These are phyloP conservation scores for Nothobranchius kuhntae DNA, from an alignment of 2,113 vertebrate species.

Conservation along the genomic window DNA sequence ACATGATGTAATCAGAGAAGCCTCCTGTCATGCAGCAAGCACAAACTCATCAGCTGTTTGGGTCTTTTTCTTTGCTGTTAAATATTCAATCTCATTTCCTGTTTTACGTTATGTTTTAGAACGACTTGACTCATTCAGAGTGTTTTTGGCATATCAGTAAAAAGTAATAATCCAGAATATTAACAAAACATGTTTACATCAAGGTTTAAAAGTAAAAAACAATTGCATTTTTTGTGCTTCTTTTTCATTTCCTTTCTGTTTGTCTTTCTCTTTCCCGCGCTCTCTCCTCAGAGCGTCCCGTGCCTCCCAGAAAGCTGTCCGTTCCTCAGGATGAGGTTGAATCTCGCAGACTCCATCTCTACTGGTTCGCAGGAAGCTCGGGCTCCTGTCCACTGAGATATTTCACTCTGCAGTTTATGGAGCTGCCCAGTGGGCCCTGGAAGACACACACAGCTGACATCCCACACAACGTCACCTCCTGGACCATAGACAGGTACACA, in stretches of 20 bases:
- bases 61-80: too few relatives aligned
- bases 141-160: background rate
- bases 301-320: constrained; percentile 84
- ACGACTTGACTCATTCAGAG: background rate
- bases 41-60: too few relatives aligned
- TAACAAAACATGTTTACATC: background rate
- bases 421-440: constrained; percentile 86
- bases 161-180: background rate
- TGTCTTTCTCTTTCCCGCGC: background rate
- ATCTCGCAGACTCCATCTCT: constrained; percentile 81
- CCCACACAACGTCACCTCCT: constrained; percentile 86
- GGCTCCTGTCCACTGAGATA: constrained; percentile 91
- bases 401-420: constrained; percentile 88
- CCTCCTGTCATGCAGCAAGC: too few relatives aligned
- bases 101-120: background rate
- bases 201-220: too few relatives aligned
- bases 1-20: background rate
- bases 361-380: constrained; percentile 87
- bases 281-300: constrained; percentile 84
- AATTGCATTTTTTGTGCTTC: background rate
- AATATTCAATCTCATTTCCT: background rate
- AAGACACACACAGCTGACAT: constrained; percentile 85
- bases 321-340: constrained; percentile 86
- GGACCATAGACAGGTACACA: constrained; percentile 82
- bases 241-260: too few relatives aligned